phyloP scores from a whole-genome alignment of 53 echinoderm and acorn worm species.

The Crossaster papposus region DNA sequence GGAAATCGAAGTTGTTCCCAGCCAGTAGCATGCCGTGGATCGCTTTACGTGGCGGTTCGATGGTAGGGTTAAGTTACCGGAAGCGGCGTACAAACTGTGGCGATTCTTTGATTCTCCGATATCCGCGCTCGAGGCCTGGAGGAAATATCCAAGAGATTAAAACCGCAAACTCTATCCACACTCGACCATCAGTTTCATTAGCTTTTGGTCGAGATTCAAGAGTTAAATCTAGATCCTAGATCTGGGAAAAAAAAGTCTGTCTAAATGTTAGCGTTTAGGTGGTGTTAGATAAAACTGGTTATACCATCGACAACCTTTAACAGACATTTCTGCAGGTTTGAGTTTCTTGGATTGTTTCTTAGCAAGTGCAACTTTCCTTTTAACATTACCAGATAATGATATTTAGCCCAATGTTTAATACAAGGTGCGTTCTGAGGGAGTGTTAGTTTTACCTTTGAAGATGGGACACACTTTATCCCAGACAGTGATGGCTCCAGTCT shows the following conservation, averaged over 20 bases:
- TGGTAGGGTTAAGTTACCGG: constrained; percentile 41
- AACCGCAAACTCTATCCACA: constrained; percentile 5
- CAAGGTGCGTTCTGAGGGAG: not conserved
- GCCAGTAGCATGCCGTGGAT: constrained; percentile 43
- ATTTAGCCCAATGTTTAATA: not conserved
- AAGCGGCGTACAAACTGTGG: constrained; percentile 43
- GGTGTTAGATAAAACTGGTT: not conserved
- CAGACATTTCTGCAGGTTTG: not conserved
- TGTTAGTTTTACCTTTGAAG: constrained; percentile 82
- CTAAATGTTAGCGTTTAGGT: not conserved
- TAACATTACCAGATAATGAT: not conserved
- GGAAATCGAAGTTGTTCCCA: constrained; percentile 55
- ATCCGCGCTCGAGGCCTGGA: constrained; percentile 28
- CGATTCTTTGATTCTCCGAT: constrained; percentile 23
- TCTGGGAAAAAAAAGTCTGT: not conserved
- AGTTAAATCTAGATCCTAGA: not conserved
- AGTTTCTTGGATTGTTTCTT: not conserved
- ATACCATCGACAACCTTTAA: not conserved
- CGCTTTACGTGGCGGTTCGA: constrained; percentile 52
- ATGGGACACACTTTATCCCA: constrained; percentile 97
- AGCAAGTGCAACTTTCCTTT: no score
- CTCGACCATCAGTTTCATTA: constrained; percentile 12
- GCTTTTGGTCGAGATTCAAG: not conserved
- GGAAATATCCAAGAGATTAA: constrained; percentile 21
- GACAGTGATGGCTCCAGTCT: constrained; percentile 90